A percentile compares a stretch with the other conserved stretches of the same genome.
Evolutionary conservation across 2,888 invertebrate species (phyloP).

Genomic region (Halictus quadricinctus): DNA sequence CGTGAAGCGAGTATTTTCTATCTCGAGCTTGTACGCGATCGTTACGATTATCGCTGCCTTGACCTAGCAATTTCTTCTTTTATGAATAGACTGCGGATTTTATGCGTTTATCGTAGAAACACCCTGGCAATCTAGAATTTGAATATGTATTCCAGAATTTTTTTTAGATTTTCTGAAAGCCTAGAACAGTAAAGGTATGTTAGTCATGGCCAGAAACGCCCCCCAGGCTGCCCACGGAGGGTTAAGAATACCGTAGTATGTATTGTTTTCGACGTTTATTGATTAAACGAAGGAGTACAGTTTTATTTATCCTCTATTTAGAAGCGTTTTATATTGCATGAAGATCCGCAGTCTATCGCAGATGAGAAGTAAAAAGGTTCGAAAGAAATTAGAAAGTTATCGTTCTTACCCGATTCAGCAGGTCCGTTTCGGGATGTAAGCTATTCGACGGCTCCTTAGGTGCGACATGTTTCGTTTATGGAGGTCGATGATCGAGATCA

Average conservation of each 20-base stretch:
- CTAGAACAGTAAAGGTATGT: too few species aligned
- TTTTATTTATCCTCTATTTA: not conserved
- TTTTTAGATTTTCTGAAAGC: too few species aligned
- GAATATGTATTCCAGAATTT: too few species aligned
- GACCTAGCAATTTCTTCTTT: not conserved
- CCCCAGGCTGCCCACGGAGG: too few species aligned
- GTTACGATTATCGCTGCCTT: not conserved
- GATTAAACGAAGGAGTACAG: too few species aligned
- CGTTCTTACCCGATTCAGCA: not conserved
- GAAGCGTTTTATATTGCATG: not conserved
- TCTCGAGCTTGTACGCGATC: not conserved
- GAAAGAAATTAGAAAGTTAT: not conserved
- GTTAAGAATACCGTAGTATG: too few species aligned
- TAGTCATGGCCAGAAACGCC: too few species aligned
- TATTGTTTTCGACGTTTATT: too few species aligned
- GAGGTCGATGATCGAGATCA: constrained; percentile 87
- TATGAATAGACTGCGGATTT: not conserved
- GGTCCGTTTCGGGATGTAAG: constrained; percentile 86
- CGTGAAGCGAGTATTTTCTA: not conserved
- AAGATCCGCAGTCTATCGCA: not conserved
- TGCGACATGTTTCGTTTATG: constrained; percentile 93
- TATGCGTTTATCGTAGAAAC: not conserved
- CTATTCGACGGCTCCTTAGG: constrained; percentile 91
- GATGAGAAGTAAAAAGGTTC: too few species aligned
- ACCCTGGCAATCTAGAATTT: too few species aligned